A percentile compares a stretch with the other conserved stretches of the same genome.
phyloP scores from a whole-genome alignment of 2,113 vertebrate species.

The Petrocephalus microphthalmus region DNA sequence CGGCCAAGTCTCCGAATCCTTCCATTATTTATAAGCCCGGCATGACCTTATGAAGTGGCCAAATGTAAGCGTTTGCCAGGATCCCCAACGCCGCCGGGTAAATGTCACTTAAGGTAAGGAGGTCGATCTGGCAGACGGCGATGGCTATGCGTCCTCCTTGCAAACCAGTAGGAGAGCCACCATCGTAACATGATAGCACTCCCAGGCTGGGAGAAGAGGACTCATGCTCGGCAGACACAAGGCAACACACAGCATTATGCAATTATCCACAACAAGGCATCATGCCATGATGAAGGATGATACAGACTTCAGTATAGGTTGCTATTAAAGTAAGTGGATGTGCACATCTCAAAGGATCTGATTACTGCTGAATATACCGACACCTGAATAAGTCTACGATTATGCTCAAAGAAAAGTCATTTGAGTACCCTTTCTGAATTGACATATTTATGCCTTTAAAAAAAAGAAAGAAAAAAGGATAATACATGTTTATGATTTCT shows the following conservation, averaged over 20 bases:
- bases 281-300: neutral
- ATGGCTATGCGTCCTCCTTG: neutral
- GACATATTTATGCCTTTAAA: neutral
- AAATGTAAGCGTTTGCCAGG: neutral
- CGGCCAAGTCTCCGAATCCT: neutral
- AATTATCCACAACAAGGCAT: constrained; percentile 2
- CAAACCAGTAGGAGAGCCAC: neutral
- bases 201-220: neutral
- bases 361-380: neutral
- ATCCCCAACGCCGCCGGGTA: neutral
- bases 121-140: neutral
- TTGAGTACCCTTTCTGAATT: neutral
- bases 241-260: neutral
- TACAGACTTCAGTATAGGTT: neutral
- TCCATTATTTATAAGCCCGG: neutral
- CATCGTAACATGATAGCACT: neutral
- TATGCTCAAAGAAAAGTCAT: neutral
- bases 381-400: neutral
- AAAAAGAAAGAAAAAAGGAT: neutral
- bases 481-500: neutral
- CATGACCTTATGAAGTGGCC: neutral
- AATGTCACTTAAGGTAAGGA: neutral
- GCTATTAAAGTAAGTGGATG: neutral
- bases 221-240: neutral
- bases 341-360: neutral